Evolutionary conservation across 2,113 vertebrate species (phyloP).

Genomic region (Cairina moschata): DNA sequence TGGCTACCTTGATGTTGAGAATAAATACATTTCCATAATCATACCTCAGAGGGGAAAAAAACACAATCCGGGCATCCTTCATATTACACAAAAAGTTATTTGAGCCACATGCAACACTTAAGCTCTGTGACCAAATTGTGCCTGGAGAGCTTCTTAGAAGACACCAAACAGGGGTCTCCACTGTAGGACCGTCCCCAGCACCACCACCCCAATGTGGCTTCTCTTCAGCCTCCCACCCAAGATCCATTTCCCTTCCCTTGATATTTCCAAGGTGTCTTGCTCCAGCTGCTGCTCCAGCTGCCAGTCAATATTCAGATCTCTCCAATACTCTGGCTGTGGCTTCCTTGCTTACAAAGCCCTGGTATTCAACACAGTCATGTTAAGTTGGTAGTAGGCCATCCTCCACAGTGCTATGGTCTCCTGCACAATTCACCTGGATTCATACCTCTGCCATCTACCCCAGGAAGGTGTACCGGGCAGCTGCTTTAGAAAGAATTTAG

Average conservation of each 20-base stretch:
- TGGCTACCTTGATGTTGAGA: neutral
- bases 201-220: accelerated
- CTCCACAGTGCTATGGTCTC: neutral
- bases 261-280: neutral
- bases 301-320: neutral
- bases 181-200: neutral
- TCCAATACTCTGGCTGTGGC: neutral
- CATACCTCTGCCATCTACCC: neutral
- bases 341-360: neutral
- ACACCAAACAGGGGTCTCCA: neutral
- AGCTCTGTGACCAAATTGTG: neutral
- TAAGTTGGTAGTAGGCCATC: neutral
- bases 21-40: neutral
- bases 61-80: neutral
- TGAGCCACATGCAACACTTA: neutral
- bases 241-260: neutral
- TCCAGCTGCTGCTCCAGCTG: neutral
- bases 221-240: neutral
- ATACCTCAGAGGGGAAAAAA: neutral
- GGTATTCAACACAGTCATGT: neutral
- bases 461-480: neutral
- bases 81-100: neutral
- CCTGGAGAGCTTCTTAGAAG: neutral
- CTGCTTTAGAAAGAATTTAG: neutral
- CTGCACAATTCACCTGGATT: neutral